Evolutionary conservation across 2,113 vertebrate genomes (phyloP).

Genomic region (Seriola rivoliana): DNA sequence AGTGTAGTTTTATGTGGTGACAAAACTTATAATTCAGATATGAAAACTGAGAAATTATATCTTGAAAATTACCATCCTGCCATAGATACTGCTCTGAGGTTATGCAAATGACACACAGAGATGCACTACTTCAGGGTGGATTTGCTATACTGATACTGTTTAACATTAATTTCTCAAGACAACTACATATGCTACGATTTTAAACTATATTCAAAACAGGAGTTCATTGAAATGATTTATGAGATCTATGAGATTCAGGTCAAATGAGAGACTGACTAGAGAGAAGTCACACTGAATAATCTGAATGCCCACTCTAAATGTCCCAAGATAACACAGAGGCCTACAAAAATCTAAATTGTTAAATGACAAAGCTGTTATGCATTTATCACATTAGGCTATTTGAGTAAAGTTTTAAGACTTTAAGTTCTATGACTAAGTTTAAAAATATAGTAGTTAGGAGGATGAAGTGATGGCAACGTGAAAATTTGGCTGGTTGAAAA

Average conservation of each 20-base stretch:
- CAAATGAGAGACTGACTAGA: not conserved
- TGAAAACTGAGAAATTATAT: no score
- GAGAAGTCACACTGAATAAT: not conserved
- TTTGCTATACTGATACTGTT: no score
- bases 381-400: not conserved
- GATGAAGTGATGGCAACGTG: not conserved
- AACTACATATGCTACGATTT: not conserved
- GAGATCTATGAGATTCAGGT: not conserved
- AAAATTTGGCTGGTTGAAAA: not conserved
- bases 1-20: not conserved
- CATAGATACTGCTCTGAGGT: not conserved
- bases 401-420: not conserved
- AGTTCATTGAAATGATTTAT: not conserved
- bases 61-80: not conserved
- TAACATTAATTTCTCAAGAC: not conserved
- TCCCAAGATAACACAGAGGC: not conserved
- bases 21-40: not conserved
- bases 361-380: not conserved
- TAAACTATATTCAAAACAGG: no score
- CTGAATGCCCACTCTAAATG: not conserved
- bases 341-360: not conserved
- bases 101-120: not conserved
- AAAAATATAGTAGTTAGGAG: not conserved
- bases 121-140: no score
- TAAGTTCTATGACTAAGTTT: not conserved